Percentiles rank a stretch among this genome's conserved stretches.
phyloP scores from a whole-genome alignment of 2,888 invertebrate species.

The Drosophila meridiana region DNA sequence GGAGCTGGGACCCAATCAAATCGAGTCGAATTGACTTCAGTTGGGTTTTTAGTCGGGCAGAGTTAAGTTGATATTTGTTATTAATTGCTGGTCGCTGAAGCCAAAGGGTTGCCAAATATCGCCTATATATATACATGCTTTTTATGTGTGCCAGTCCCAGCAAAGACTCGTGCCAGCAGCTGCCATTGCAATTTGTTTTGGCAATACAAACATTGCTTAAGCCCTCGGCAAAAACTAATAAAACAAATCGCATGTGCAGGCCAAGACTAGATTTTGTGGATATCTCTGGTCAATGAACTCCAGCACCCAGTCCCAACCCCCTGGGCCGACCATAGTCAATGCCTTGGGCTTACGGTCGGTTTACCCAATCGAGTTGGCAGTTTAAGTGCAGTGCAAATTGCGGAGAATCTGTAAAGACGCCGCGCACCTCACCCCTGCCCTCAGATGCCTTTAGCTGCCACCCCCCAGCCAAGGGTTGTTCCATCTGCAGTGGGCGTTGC shows the following conservation, averaged over 20 bases:
- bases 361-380: conserved; percentile 70
- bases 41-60: not conserved
- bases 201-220: conserved; percentile 48
- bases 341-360: conserved; percentile 45
- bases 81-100: conserved; percentile 59
- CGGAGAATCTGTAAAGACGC: conserved; percentile 37
- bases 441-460: not conserved
- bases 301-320: conserved; percentile 18
- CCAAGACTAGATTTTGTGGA: conserved; percentile 63
- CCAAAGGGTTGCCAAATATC: conserved; percentile 68
- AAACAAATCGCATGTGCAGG: conserved; percentile 79
- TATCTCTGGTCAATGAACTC: conserved; percentile 72
- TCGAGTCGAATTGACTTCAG: conserved; percentile 40
- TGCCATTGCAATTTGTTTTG: conserved; percentile 66
- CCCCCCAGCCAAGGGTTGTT: conserved; percentile 20
- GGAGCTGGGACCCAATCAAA: conserved; percentile 22
- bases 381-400: conserved; percentile 77
- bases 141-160: conserved; percentile 38
- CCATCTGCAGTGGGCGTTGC: conserved; percentile 44
- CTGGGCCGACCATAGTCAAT: conserved; percentile 28
- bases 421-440: not conserved
- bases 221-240: conserved; percentile 68
- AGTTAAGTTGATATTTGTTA: conserved; percentile 61
- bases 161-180: conserved; percentile 61
- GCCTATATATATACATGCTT: conserved; percentile 22